Percentiles rank a stretch among this genome's conserved stretches.
Evolutionary conservation across 2,888 invertebrate species (phyloP).

Genomic region (Mythimna albipuncta): DNA sequence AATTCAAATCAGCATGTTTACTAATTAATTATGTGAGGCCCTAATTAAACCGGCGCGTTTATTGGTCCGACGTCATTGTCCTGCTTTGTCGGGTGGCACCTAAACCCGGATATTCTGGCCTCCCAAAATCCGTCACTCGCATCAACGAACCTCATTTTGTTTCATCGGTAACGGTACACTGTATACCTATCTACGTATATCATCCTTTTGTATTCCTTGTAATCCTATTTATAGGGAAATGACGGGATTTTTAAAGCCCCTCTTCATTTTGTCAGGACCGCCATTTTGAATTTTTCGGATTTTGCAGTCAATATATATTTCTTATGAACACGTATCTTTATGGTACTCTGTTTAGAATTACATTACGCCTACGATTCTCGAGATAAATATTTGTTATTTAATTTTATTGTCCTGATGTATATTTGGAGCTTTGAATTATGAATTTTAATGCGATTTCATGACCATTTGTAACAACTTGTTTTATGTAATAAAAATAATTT

Average conservation of each 20-base stretch:
- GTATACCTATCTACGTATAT: conserved; percentile 27
- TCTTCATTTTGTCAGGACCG: conserved; percentile 41
- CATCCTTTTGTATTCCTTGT: conserved; percentile 52
- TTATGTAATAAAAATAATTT: too few species aligned
- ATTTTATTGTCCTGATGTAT: background rate
- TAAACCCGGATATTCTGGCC: conserved; percentile 54
- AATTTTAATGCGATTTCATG: too few species aligned
- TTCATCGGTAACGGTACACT: conserved; percentile 51
- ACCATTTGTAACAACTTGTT: too few species aligned
- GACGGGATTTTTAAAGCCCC: conserved; percentile 55
- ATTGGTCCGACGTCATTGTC: conserved; percentile 52
- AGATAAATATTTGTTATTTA: background rate
- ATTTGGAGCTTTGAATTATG: too few species aligned
- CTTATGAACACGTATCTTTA: conserved; percentile 1
- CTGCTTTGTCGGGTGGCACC: conserved; percentile 32
- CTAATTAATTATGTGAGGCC: conserved; percentile 28
- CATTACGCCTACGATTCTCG: background rate
- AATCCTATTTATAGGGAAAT: conserved; percentile 59
- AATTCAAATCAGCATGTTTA: conserved; percentile 17
- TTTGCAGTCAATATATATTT: conserved; percentile 28
- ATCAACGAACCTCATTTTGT: conserved; percentile 58
- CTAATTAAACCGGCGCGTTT: conserved; percentile 44
- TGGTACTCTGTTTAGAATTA: background rate
- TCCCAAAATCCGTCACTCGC: conserved; percentile 59
- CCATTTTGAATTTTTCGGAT: conserved; percentile 41